A percentile compares a stretch with the other conserved stretches of the same genome.
Evolutionary conservation across 2,113 vertebrate species (phyloP).

Genomic region (Tylochromis polylepis): DNA sequence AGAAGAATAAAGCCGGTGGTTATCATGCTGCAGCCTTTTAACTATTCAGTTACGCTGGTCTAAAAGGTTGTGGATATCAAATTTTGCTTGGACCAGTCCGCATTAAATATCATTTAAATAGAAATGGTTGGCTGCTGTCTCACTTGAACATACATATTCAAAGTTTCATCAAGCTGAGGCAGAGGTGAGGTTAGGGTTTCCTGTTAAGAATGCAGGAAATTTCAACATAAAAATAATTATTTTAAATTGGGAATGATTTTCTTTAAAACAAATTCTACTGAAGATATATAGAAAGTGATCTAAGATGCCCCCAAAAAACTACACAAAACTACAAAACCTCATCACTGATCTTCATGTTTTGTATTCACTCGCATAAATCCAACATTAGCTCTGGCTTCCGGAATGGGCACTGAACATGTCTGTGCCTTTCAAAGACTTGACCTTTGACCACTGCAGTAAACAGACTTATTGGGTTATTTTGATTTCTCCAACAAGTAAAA

Average conservation of each 20-base stretch:
- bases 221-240: not conserved
- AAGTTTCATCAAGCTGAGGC: not conserved
- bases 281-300: not conserved
- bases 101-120: constrained; percentile 12
- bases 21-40: constrained; percentile 34
- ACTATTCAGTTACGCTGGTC: constrained; percentile 28
- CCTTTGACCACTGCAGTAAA: constrained; percentile 54
- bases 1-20: constrained; percentile 33
- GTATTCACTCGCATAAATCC: not conserved
- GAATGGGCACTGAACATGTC: not conserved
- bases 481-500: constrained; percentile 1
- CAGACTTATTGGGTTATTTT: constrained; percentile 47
- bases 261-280: not conserved
- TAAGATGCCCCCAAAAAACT: not conserved
- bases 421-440: constrained; percentile 39
- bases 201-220: not conserved
- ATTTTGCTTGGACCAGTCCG: not conserved
- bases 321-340: not conserved
- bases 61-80: constrained; percentile 14
- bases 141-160: not conserved
- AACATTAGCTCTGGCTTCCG: constrained; percentile 2
- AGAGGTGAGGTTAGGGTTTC: not conserved
- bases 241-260: not conserved
- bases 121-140: constrained; percentile 6
- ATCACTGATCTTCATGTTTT: not conserved